phyloP scores from a whole-genome alignment of 2,113 vertebrate species.

The Paramormyrops kingsleyae region DNA sequence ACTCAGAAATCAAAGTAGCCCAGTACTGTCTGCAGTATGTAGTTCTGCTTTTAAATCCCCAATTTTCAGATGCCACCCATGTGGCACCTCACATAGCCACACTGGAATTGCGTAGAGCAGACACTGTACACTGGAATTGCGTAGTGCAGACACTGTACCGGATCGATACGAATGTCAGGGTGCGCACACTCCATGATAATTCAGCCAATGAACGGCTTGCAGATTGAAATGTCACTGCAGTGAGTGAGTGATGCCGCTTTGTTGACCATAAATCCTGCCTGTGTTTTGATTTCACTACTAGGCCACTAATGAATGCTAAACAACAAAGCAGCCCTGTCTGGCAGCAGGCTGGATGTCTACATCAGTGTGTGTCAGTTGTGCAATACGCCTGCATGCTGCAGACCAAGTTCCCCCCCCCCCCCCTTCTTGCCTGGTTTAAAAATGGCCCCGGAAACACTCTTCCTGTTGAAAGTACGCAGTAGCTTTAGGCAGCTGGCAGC shows the following conservation, averaged over 20 bases:
- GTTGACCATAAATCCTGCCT: background rate
- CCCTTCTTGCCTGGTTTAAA: background rate
- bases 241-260: background rate
- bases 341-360: background rate
- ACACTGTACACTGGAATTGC: background rate
- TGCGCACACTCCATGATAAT: background rate
- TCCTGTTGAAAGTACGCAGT: background rate
- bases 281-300: background rate
- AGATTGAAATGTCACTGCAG: background rate
- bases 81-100: background rate
- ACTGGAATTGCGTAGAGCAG: background rate
- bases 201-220: background rate
- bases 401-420: background rate
- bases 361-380: background rate
- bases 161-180: background rate
- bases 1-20: slow-evolving; percentile 20
- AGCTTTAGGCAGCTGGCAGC: background rate
- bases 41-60: background rate
- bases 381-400: no score
- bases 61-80: background rate
- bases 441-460: background rate
- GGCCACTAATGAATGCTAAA: background rate
- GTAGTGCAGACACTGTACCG: background rate
- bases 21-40: slow-evolving; percentile 36
- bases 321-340: background rate